These are phyloP conservation scores for Limnephilus rhombicus DNA, from an alignment of 2,888 invertebrate species.

Conservation along the genomic window DNA sequence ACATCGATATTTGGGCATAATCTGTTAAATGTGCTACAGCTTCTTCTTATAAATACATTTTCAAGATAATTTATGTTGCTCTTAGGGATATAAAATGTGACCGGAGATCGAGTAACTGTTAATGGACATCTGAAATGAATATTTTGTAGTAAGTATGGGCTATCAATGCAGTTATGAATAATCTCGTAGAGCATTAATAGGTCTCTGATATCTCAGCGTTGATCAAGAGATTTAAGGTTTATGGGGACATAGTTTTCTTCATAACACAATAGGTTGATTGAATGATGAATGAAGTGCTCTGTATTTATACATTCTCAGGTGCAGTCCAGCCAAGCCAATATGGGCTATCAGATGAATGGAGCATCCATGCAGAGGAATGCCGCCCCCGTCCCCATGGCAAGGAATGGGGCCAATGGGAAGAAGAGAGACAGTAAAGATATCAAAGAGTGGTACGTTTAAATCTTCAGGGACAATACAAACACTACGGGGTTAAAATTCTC, in stretches of 20 bases:
- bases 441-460: slow-evolving; percentile 97
- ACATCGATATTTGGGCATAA: no score
- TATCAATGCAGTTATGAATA: no score
- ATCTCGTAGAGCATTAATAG: no score
- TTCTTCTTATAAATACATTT: no score
- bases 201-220: no score
- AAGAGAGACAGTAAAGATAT: slow-evolving; percentile 92
- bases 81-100: no score
- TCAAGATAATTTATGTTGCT: no score
- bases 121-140: no score
- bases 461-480: neutral
- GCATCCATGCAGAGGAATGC: slow-evolving; percentile 76
- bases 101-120: no score
- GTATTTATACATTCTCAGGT: slow-evolving; percentile 70
- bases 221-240: no score
- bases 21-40: no score
- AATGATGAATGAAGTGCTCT: neutral
- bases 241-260: neutral
- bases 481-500: slow-evolving; percentile 66
- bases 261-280: neutral
- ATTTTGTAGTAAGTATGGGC: no score
- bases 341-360: slow-evolving; percentile 74
- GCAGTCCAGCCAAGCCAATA: slow-evolving; percentile 75
- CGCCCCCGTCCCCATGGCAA: slow-evolving; percentile 72
- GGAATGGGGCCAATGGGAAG: slow-evolving; percentile 72